These are phyloP conservation scores for Eurytoma californica DNA, from an alignment of 2,888 invertebrate genomes.

Conservation along the genomic window DNA sequence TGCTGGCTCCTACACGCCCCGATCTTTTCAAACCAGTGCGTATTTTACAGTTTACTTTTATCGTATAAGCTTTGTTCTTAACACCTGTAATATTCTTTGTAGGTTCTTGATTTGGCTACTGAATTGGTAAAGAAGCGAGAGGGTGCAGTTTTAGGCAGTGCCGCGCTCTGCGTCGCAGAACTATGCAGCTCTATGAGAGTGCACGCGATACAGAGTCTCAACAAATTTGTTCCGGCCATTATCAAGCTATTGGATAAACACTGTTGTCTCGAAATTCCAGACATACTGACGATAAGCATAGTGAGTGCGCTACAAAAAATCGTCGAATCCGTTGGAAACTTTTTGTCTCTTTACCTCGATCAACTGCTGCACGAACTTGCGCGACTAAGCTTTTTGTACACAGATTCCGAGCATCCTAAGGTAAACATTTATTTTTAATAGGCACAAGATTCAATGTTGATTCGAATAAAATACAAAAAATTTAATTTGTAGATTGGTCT, in stretches of 20 bases:
- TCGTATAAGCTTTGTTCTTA: not conserved
- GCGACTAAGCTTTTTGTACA: conserved; percentile 74
- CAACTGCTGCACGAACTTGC: conserved; percentile 82
- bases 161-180: conserved; percentile 87
- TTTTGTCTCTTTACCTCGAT: conserved; percentile 89
- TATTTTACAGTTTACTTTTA: not conserved
- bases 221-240: conserved; percentile 87
- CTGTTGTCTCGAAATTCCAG: conserved; percentile 79
- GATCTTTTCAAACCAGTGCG: conserved; percentile 81
- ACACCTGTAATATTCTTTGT: conserved; percentile 12
- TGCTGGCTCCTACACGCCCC: conserved; percentile 82
- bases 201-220: conserved; percentile 84
- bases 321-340: conserved; percentile 87
- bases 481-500: conserved; percentile 67
- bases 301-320: conserved; percentile 89
- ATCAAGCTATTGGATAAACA: conserved; percentile 81
- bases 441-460: not conserved
- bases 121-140: conserved; percentile 78
- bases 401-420: conserved; percentile 68
- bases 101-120: conserved; percentile 82
- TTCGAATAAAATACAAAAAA: conserved; percentile 8
- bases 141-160: conserved; percentile 83
- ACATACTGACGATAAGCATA: conserved; percentile 82
- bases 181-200: conserved; percentile 85
- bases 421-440: conserved; percentile 55